A percentile compares a stretch with the other conserved stretches of the same genome.
These are phyloP conservation scores for Heliconius melpomene DNA, from an alignment of 1,140 invertebrate genomes.

Conservation along the genomic window DNA sequence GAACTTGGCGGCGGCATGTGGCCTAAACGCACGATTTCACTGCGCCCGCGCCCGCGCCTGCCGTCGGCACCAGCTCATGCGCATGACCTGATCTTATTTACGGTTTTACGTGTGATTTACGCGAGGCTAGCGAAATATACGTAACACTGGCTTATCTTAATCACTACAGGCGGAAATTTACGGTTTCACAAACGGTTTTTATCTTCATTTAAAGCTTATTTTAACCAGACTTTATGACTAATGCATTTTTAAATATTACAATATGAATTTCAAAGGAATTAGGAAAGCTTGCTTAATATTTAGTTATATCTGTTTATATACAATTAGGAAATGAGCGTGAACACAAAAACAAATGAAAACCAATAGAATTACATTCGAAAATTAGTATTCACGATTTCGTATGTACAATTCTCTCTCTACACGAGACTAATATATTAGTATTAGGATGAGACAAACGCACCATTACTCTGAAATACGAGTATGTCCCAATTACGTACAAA, in stretches of 20 bases:
- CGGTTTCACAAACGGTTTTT: background rate
- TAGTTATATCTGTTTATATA: too few relatives aligned
- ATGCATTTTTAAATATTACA: background rate
- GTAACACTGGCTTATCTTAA: background rate
- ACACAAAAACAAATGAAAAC: too few relatives aligned
- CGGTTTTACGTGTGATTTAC: slow-evolving; percentile 48
- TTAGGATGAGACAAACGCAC: background rate
- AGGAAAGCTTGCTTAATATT: too few relatives aligned
- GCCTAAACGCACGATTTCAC: slow-evolving; percentile 72
- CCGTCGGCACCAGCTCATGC: slow-evolving; percentile 47
- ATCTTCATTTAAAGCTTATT: background rate
- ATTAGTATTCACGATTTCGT: background rate
- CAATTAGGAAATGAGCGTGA: too few relatives aligned
- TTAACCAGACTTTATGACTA: background rate
- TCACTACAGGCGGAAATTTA: background rate
- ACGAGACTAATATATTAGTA: background rate
- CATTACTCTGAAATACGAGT: background rate
- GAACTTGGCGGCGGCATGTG: slow-evolving; percentile 75
- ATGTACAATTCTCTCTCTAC: background rate
- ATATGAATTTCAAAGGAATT: background rate
- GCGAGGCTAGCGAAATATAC: slow-evolving; percentile 6
- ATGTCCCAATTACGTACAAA: slow-evolving; percentile 13
- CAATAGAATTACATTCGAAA: background rate
- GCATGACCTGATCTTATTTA: slow-evolving; percentile 67
- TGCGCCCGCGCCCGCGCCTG: slow-evolving; percentile 54